Base-by-base conservation (phyloP, 1,140 invertebrate species). In the Triops cancriformis region DNA sequence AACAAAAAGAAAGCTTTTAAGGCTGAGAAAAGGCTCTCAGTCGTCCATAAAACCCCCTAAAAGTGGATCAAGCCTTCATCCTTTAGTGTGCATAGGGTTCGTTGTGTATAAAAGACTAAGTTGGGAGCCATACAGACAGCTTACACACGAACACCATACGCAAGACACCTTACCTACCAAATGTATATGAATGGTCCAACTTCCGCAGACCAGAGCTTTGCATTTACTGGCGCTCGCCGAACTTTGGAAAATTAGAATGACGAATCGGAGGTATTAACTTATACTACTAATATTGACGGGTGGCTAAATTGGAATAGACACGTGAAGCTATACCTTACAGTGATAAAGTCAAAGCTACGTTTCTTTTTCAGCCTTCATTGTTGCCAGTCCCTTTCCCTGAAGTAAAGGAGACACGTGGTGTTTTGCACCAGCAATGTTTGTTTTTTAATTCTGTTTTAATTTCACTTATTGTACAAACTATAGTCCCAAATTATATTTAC, bases 101-200 rank as follows among this genome's bases (percentile, higher is more conserved):
- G 14, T 64, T n/a, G 51, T n/a, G 51, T 37, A 64, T 9, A n/a
- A 64, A 64, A 64, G 23, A 64, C 3, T 5, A 23, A 64, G 51
- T 18, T 5, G 18, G 23, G 18, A 64, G 14, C 51, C 51, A 64
- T 64, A 64, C 23, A 64, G n/a, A 64, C 51, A 64, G 51, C 51
- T 64, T 18, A 64, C 23, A 64, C 51, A 18, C 2, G 23, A 11
- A 23, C 14, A 23, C 14, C 14, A 23, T 23, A 64, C 14, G 23
- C 51, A 23, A 12, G 51, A 64, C 51, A 64, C 51, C 23, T 64
- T 64, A 64, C 18, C 51, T 23, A 64, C 51, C 51, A 64, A 64
- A 64, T 64, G 51, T 23, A 18, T 64, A 64, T 64, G 51, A 64
- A 64, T 64, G 51, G 51, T 64, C 51, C 51, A 64, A 64, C 51